Evolutionary conservation across 2,888 invertebrate species (phyloP).

Genomic region (Andricus curvator): DNA sequence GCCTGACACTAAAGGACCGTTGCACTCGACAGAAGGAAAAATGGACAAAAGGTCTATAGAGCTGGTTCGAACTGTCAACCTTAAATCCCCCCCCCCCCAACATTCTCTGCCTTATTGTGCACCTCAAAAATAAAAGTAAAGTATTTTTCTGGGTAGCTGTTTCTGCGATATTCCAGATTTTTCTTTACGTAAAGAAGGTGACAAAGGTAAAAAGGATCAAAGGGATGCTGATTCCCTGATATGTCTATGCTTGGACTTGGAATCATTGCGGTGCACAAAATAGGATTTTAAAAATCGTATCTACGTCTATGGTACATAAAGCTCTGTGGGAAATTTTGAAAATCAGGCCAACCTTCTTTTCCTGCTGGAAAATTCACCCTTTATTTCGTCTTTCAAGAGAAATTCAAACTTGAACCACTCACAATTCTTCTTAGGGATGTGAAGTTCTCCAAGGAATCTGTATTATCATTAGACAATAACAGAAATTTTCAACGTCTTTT

Average conservation of each 20-base stretch:
- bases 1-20: neutral
- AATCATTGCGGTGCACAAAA: neutral
- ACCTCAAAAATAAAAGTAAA: neutral
- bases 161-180: neutral
- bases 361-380: neutral
- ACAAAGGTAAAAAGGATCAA: neutral
- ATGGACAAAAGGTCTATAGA: neutral
- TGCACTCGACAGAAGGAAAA: neutral
- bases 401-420: no score
- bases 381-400: neutral
- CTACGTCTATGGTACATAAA: neutral
- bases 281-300: neutral
- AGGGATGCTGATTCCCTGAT: neutral
- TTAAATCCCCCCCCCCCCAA: neutral
- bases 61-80: neutral
- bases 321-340: neutral
- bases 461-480: no score
- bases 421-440: no score
- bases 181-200: neutral
- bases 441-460: no score
- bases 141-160: neutral
- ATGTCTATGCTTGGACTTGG: neutral
- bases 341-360: neutral
- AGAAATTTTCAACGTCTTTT: no score
- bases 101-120: neutral